Conservation (phyloP, 2,113 vertebrate genomes). For the Turdus rufiventris region DNA sequence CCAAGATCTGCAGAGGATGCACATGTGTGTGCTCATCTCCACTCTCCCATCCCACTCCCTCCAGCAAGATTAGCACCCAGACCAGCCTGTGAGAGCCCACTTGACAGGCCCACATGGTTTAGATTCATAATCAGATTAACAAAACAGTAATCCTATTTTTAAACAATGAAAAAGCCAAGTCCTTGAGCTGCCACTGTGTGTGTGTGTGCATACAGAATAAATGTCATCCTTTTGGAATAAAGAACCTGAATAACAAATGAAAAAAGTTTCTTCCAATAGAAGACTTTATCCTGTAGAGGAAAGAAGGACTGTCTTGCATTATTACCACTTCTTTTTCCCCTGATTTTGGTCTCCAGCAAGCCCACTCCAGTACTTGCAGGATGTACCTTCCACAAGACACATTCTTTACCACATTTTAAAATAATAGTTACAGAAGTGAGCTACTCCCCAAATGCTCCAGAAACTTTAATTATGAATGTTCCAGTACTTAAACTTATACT, state of each 20-base stretch:
- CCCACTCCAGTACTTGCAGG: not conserved
- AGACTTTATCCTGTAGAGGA: not conserved
- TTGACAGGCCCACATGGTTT: not conserved
- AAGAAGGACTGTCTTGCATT: not conserved
- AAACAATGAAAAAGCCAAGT: not conserved
- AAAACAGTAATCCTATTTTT: not conserved
- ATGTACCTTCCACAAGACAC: not conserved
- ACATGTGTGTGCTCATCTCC: not conserved
- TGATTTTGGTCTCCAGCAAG: not conserved
- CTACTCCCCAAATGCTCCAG: not conserved
- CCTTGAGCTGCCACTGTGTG: not conserved
- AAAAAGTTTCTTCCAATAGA: not conserved
- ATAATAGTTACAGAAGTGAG: not conserved
- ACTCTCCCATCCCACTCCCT: not conserved
- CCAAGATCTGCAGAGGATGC: not conserved
- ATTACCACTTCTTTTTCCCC: not conserved
- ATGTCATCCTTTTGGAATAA: not conserved
- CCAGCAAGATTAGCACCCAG: not conserved
- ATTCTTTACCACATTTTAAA: not conserved
- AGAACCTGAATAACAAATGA: not conserved
- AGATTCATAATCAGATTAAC: conserved; percentile 2
- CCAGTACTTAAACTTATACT: not conserved
- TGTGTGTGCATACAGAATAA: not conserved
- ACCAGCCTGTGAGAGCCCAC: not conserved
- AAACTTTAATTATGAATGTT: not conserved